phyloP scores from a whole-genome alignment of 2,797 vertebrate species.

The Sebastes kiyomatsui region DNA sequence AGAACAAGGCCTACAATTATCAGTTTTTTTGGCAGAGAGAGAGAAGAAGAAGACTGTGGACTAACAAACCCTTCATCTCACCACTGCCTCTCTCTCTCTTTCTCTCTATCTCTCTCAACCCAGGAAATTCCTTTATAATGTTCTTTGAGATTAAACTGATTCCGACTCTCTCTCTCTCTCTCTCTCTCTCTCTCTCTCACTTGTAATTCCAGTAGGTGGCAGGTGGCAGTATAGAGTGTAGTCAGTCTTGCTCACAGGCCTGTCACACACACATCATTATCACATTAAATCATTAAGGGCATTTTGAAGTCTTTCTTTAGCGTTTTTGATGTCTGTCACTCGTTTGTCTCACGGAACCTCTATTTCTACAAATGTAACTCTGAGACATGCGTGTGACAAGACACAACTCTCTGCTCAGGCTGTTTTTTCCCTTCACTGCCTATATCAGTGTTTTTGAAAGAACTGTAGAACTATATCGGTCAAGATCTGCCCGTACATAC shows the following conservation, averaged over 20 bases:
- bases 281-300: conserved; percentile 10
- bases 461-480: background rate
- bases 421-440: background rate
- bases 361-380: background rate
- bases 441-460: too few species aligned
- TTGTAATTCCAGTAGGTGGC: conserved; percentile 20
- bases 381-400: background rate
- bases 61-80: conserved; percentile 2
- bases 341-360: background rate
- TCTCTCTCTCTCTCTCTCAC: background rate
- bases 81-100: background rate
- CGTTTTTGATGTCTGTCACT: background rate
- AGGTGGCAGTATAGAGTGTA: conserved; percentile 35
- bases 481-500: background rate
- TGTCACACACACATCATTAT: background rate
- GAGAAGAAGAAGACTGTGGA: background rate
- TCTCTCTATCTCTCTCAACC: background rate
- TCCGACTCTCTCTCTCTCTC: background rate
- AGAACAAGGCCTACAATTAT: conserved; percentile 74
- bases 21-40: conserved; percentile 36
- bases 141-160: conserved; percentile 36
- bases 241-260: conserved; percentile 21
- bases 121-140: conserved; percentile 50
- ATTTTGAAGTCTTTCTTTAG: conserved; percentile 6
- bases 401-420: background rate